A percentile compares a stretch with the other conserved stretches of the same genome.
Evolutionary conservation across 2,888 invertebrate species (phyloP).

Genomic region (Cataglyphis cursor): DNA sequence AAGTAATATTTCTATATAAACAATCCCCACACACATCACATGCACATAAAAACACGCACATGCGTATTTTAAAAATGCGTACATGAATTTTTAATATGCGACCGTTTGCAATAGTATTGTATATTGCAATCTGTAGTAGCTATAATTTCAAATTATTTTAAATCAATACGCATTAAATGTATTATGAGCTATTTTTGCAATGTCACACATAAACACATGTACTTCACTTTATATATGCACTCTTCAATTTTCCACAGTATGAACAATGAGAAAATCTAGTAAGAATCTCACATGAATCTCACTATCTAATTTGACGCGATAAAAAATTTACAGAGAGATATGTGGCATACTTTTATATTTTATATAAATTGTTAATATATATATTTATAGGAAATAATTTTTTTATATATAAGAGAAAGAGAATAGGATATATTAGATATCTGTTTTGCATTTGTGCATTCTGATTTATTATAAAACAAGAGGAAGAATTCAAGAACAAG

Average conservation of each 20-base stretch:
- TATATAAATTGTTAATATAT: constrained; percentile 1
- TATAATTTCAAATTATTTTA: background rate
- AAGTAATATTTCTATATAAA: background rate
- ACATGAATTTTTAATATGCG: background rate
- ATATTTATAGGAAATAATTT: background rate
- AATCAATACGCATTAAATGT: background rate
- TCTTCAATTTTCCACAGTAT: background rate
- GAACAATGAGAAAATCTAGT: background rate
- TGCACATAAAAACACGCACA: background rate
- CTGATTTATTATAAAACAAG: constrained; percentile 54
- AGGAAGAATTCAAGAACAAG: constrained; percentile 50
- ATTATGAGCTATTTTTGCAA: constrained; percentile 13
- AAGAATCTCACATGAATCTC: background rate
- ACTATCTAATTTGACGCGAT: background rate
- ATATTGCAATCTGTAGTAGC: constrained; percentile 9
- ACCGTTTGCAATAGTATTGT: constrained; percentile 18
- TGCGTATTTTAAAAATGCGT: background rate
- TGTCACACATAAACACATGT: constrained; percentile 3
- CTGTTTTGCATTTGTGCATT: background rate
- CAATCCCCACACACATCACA: background rate
- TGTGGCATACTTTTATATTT: background rate
- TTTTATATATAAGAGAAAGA: background rate
- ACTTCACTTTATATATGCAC: constrained; percentile 22
- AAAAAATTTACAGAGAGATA: background rate
- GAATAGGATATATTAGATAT: background rate